Evolutionary conservation across 2,888 invertebrate genomes (phyloP), one percentile per base, ranked within the genome.

Genomic region (Sympetrum striolatum): DNA sequence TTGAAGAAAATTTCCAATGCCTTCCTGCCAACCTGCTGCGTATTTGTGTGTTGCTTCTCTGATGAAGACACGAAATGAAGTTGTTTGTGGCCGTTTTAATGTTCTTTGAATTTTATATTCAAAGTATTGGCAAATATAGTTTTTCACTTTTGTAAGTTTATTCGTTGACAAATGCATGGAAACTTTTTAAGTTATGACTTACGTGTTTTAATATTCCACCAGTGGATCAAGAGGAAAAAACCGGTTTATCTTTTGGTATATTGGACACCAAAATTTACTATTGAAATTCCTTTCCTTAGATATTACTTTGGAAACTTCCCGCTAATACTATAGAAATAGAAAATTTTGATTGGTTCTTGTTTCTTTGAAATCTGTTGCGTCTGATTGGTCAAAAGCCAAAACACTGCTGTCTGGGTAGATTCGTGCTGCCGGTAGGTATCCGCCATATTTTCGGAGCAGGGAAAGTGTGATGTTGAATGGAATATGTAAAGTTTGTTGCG

Each of bases 121-220:
- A 37, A 64, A 86, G 35, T 86, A 86, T 86, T 86, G 86, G 86
- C 86, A 86, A 86, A 86, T 86, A 86, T 86, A 86, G 86, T 86
- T 86, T 86, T 86, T 86, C 86, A 86, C 60, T 86, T 86, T 86
- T 86, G 60, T 86, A 86, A 86, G 86, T 58, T 86, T 86, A 60
- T 35, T 64, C 86, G 35, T 60, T 86, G 86, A 37, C 82, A 86
- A 86, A 58, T 86, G 86, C 86, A 86, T 86, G 86, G 37, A 82
- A 60, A 37, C 86, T 86, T 86, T 86, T 48, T 81, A 39, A 86
- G 86, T 86, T 86, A 86, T 86, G 86, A 86, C 60, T 64, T 31
- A 73, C 25, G 58, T 82, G 82, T 82, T 86, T 86, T 86, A 64
- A 80, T 64, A 64, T 64, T 60, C 64, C 18, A 86, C n/a, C 58